Conservation (phyloP, 1,140 invertebrate species). For the Mercenaria mercenaria region DNA sequence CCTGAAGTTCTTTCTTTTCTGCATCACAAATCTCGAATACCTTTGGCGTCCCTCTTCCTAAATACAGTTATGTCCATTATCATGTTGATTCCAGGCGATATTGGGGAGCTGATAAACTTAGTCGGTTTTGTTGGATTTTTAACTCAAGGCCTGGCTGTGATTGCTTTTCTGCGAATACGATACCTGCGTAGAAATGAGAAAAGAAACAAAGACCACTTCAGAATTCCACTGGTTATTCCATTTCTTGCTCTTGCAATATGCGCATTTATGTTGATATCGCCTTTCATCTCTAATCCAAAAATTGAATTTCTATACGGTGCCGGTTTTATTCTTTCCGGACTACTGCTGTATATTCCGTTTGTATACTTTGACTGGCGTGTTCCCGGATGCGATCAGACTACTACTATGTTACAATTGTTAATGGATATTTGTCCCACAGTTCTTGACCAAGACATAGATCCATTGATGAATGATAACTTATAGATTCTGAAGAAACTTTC, state of each 20-base stretch:
- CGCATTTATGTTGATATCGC: slow-evolving; percentile 36
- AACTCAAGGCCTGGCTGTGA: not conserved
- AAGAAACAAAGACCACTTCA: slow-evolving; percentile 15
- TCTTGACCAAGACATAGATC: not conserved
- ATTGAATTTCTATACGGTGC: slow-evolving; percentile 51
- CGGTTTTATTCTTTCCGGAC: slow-evolving; percentile 31
- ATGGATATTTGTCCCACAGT: slow-evolving; percentile 26
- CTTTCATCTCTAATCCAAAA: slow-evolving; percentile 47
- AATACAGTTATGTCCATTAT: slow-evolving; percentile 18
- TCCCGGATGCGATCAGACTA: slow-evolving; percentile 16
- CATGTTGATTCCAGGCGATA: slow-evolving; percentile 39
- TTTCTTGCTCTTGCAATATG: slow-evolving; percentile 24
- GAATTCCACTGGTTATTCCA: slow-evolving; percentile 22
- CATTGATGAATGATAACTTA: not conserved
- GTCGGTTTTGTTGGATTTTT: slow-evolving; percentile 34
- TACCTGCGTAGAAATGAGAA: not conserved
- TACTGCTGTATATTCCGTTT: slow-evolving; percentile 38
- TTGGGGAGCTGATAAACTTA: slow-evolving; percentile 23
- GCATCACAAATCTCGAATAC: slow-evolving; percentile 47
- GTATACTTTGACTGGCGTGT: slow-evolving; percentile 29
- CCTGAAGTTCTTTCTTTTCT: slow-evolving; percentile 46
- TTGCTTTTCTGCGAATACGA: slow-evolving; percentile 1
- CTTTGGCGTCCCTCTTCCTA: not conserved
- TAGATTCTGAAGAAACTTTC: no score
- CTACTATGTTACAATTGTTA: not conserved